Evolutionary conservation across 92 coral and sea anemone genomes (phyloP), one percentile per base, ranked within the genome.

Genomic region (Epizoanthus scotinus): DNA sequence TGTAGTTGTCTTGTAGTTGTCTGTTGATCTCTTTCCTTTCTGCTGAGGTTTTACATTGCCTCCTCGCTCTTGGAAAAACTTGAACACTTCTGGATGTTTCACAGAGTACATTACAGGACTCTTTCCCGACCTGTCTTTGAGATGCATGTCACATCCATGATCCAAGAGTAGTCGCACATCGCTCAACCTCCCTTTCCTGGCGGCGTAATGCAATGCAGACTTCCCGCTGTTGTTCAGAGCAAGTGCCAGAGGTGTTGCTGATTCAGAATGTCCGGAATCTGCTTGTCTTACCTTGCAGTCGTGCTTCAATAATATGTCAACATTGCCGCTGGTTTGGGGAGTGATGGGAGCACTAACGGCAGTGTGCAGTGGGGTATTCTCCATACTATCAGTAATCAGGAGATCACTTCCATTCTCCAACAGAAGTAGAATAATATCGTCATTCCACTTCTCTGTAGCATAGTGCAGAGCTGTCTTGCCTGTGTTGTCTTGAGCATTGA

Each of bases 131-230:
- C 21, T 0, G 22, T 75, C 81, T 75, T 59, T 75, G 13, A 36
- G 67, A 12, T 75, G 81, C 81, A 75, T 75, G 67, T 75, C 81
- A 75, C 81, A 75, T 24, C 68, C 81, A 20, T 31, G 55, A 18
- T 75, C 68, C 2, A 75, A 9, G 55, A 75, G 68, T 2, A 75
- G 27, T 22, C 19, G 55, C 21, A 75, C 44, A 34, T 25, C 42
- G 17, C 61, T 18, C 13, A 75, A 53, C 5, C 25, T 52, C n/a
- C 81, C 81, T 34, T n/a, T 75, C 81, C 22, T 75, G 0, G 81
- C 81, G 20, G 81, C 81, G 10, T 59, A 26, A 60, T 71, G 78
- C 28, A 71, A 60, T 14, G 78, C 78, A 25, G 78, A 71, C 53
- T 71, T 61, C 13, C 24, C 42, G 28, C 24, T 28, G 10, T 71